Percentiles rank a stretch among this genome's conserved stretches.
Conservation (phyloP, 2,888 invertebrate genomes). For the Erpobdella octoculata region DNA sequence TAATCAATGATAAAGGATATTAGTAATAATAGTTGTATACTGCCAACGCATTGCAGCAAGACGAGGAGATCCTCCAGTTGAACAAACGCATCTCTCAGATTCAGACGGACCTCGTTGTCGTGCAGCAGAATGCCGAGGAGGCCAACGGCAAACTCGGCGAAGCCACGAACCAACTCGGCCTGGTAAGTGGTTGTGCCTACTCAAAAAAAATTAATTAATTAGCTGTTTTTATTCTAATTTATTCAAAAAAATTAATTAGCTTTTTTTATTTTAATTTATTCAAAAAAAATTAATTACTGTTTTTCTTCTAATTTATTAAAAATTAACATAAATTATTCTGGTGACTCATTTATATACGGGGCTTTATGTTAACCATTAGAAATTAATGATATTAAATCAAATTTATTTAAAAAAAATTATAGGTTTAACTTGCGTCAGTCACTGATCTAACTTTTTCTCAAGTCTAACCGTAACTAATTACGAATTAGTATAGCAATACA, state of each 20-base stretch:
- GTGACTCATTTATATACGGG: too few species aligned
- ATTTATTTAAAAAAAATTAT: too few species aligned
- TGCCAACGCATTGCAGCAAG: too few species aligned
- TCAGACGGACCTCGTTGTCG: slow-evolving; percentile 21
- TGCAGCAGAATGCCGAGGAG: slow-evolving; percentile 21
- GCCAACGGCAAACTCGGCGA: slow-evolving; percentile 25
- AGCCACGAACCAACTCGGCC: slow-evolving; percentile 19
- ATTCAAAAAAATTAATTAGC: neutral
- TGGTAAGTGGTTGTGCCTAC: slow-evolving; percentile 2
- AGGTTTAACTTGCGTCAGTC: too few species aligned
- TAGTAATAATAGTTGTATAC: too few species aligned
- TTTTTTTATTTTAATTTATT: neutral
- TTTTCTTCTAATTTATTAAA: neutral
- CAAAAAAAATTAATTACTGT: neutral
- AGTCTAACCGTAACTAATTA: too few species aligned
- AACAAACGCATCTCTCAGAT: slow-evolving; percentile 28
- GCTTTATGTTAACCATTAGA: too few species aligned
- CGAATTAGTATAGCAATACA: too few species aligned
- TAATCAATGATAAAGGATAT: too few species aligned
- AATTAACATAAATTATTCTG: too few species aligned
- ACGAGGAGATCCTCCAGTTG: slow-evolving; percentile 28
- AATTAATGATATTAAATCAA: too few species aligned
- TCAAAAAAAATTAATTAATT: neutral
- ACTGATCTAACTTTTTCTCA: too few species aligned
- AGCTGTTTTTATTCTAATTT: neutral